Conservation (phyloP, 2,113 vertebrate species). For the Thryonomys swinderianus region DNA sequence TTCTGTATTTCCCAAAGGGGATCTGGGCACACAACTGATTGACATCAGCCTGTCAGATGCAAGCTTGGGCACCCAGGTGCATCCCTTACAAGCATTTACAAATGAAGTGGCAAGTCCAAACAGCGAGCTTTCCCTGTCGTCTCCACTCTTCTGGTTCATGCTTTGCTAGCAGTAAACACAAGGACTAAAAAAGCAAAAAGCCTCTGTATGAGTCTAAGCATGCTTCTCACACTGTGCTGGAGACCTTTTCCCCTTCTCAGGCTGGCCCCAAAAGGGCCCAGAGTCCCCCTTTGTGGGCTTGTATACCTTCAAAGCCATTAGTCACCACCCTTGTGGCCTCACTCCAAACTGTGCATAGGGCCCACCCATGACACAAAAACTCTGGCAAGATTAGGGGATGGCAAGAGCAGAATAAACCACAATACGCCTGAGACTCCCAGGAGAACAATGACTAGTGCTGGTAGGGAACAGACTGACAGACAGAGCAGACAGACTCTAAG, state of each 20-base stretch:
- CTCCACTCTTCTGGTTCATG: background rate
- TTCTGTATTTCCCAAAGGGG: constrained; percentile 74
- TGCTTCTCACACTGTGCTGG: constrained; percentile 9
- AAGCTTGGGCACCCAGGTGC: constrained; percentile 68
- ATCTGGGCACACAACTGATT: constrained; percentile 66
- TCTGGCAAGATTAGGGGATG: constrained; percentile 67
- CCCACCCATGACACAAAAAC: constrained; percentile 80
- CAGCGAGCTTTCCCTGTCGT: constrained; percentile 61
- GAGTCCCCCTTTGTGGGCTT: constrained; percentile 42
- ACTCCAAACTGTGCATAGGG: constrained; percentile 52
- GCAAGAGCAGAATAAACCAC: constrained; percentile 77
- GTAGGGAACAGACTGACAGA: constrained; percentile 75
- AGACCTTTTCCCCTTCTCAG: constrained; percentile 44
- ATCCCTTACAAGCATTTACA: constrained; percentile 59
- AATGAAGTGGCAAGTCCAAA: constrained; percentile 71
- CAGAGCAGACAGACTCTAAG: constrained; percentile 74
- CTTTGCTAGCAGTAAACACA: constrained; percentile 52
- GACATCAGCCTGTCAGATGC: constrained; percentile 69
- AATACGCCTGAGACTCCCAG: constrained; percentile 64
- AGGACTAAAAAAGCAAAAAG: background rate
- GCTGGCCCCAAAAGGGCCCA: background rate
- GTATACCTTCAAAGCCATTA: constrained; percentile 71
- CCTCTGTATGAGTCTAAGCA: background rate
- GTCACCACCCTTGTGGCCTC: constrained; percentile 70
- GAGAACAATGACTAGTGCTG: constrained; percentile 76